Evolutionary conservation across 2,888 invertebrate genomes (phyloP).

Genomic region (Pseudanteris insignis): DNA sequence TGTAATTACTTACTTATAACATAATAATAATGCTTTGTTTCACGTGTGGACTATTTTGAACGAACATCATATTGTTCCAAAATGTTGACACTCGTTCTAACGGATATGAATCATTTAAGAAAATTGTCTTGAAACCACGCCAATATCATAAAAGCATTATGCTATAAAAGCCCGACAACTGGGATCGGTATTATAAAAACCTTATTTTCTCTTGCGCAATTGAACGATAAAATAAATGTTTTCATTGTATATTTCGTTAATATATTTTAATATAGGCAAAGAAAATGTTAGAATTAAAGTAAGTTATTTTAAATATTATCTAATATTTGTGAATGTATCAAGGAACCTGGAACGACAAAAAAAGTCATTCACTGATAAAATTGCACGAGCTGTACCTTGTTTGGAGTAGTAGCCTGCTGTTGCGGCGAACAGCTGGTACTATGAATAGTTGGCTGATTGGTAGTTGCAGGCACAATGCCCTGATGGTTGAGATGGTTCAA

Average conservation of each 20-base stretch:
- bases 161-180: conserved; percentile 9
- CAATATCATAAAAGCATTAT: conserved; percentile 61
- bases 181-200: conserved; percentile 4
- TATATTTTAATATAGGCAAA: too few species aligned
- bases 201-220: background rate
- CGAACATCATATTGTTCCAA: background rate
- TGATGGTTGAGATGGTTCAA: conserved; percentile 64
- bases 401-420: conserved; percentile 63
- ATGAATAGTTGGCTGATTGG: conserved; percentile 60
- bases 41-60: too few species aligned
- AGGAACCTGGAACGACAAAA: background rate
- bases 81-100: conserved; percentile 25
- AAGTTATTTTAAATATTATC: too few species aligned
- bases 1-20: too few species aligned
- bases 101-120: conserved; percentile 60
- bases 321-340: too few species aligned
- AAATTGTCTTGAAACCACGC: conserved; percentile 64
- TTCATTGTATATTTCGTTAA: too few species aligned
- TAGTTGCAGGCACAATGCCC: conserved; percentile 57
- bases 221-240: background rate
- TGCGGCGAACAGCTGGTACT: conserved; percentile 65
- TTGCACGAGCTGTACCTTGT: conserved; percentile 55
- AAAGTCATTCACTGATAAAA: conserved; percentile 2
- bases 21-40: too few species aligned
- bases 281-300: too few species aligned